Base-by-base conservation (phyloP, 2,797 vertebrate genomes). In the Mastacembelus armatus region DNA sequence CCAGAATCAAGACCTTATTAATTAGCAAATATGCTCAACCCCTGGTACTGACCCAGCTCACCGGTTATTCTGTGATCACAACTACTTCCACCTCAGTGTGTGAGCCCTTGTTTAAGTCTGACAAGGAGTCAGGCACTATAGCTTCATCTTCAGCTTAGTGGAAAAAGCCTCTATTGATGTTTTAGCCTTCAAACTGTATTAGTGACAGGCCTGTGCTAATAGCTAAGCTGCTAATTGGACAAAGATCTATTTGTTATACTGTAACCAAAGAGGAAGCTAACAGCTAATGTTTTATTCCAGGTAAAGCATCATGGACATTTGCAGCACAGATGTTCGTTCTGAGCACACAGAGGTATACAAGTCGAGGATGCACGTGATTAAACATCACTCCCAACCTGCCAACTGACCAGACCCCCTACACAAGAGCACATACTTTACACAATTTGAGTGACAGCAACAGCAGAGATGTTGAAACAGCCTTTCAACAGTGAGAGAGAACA, bases 31-130 rank as follows among this genome's bases (percentile, higher is more conserved):
- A 32, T 73, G 79, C 66, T 88, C 83, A 88, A 72, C 56, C 78
- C 58, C 63, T 21, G 2, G 38, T 56, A 64, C 63, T 40, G 48
- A 65, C 71, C 80, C 50, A 63, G 24, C 77, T 78, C 39, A 57
- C 59, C 64, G 69, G 80, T 76, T 88, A 85, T 86, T 65, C 77
- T 84, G 85, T 80, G 82, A 88, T 81, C 71, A 54, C 86, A 68
- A 79, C 81, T 24, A 60, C 70, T 78, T 73, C 67, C 59, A 81
- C 81, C 77, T 77, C 67, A 71, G 59, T 18, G 47, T 66, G 68
- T 71, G 60, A 55, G 40, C 35, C n/a, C 62, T 7, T 2, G n/a
- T 30, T 48, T 26, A 42, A 14, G 21, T 52, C 68, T 1, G 7
- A 32, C 32, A 36, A 55, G 66, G 11, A 10, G 57, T 62, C 67